These are phyloP conservation scores for Goniozus legneri DNA, from an alignment of 1,140 invertebrate genomes.

Conservation along the genomic window DNA sequence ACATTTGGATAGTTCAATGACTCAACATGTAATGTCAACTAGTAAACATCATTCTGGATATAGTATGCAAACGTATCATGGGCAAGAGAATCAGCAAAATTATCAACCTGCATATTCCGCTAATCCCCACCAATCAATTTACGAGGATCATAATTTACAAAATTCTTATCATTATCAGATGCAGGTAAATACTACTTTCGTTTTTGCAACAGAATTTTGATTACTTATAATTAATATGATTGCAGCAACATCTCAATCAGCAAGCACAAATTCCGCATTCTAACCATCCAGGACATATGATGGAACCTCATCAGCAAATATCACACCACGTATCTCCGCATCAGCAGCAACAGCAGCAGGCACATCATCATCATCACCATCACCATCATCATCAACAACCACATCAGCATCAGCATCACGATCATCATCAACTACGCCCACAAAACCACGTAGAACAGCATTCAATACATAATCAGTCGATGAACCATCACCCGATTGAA, in stretches of 20 bases:
- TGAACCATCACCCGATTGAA: constrained; percentile 4
- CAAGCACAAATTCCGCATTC: constrained; percentile 28
- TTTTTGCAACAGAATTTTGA: too few species aligned
- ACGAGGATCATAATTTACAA: constrained; percentile 28
- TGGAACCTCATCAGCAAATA: constrained; percentile 25
- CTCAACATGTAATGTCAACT: constrained; percentile 47
- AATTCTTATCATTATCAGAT: constrained; percentile 45
- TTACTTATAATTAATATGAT: constrained; percentile 4
- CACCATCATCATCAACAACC: constrained; percentile 8
- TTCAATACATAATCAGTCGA: constrained; percentile 5
- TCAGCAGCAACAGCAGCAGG: constrained; percentile 25
- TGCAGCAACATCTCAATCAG: constrained; percentile 31
- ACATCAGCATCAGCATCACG: constrained; percentile 20
- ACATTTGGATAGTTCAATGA: constrained; percentile 60
- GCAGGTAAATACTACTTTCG: too few species aligned
- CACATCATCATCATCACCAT: constrained; percentile 16
- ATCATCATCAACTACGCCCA: constrained; percentile 21
- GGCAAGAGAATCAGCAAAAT: constrained; percentile 45
- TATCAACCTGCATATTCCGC: constrained; percentile 44
- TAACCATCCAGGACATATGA: too few species aligned
- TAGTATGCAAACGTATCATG: constrained; percentile 35
- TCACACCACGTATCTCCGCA: too few species aligned
- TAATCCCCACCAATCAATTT: constrained; percentile 42
- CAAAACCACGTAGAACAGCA: constrained; percentile 24
- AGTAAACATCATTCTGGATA: constrained; percentile 38